phyloP scores from a whole-genome alignment of 2,797 vertebrate genomes.

The Sebastes iracundus region DNA sequence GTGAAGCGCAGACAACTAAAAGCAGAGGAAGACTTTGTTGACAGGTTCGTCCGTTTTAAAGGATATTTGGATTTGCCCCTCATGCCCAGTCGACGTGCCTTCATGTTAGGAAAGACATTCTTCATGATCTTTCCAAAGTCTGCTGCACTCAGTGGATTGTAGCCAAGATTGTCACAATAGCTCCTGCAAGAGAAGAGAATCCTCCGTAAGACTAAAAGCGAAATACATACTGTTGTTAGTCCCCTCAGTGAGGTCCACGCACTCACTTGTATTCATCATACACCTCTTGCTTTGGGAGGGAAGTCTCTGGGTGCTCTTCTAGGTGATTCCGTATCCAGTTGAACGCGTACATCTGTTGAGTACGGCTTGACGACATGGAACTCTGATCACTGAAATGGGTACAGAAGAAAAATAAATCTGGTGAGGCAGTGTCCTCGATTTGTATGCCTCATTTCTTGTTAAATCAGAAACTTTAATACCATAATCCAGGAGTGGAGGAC shows the following conservation, averaged over 20 bases:
- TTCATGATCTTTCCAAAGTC: constrained; percentile 99
- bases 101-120: constrained; percentile 99
- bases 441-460: constrained; percentile 69
- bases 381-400: constrained; percentile 89
- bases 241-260: neutral
- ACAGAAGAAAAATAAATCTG: constrained; percentile 27
- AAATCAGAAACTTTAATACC: constrained; percentile 84
- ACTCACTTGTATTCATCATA: constrained; percentile 99
- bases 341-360: constrained; percentile 98
- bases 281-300: constrained; percentile 99
- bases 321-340: constrained; percentile 99
- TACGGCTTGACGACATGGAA: constrained; percentile 97
- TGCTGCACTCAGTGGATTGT: constrained; percentile 98
- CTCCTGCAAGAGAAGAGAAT: constrained; percentile 86
- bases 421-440: constrained; percentile 47
- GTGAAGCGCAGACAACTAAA: neutral
- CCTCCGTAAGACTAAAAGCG: neutral
- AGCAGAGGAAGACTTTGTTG: constrained; percentile 6
- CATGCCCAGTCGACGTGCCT: constrained; percentile 98
- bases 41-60: constrained; percentile 63
- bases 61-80: constrained; percentile 99
- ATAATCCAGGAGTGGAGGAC: constrained; percentile 84
- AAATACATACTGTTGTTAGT: neutral
- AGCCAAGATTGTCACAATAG: constrained; percentile 99
- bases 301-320: constrained; percentile 98